Evolutionary conservation across 2,888 invertebrate genomes (phyloP), one percentile per base, ranked within the genome.

Genomic region (Liopterus haemorrhoidalis): DNA sequence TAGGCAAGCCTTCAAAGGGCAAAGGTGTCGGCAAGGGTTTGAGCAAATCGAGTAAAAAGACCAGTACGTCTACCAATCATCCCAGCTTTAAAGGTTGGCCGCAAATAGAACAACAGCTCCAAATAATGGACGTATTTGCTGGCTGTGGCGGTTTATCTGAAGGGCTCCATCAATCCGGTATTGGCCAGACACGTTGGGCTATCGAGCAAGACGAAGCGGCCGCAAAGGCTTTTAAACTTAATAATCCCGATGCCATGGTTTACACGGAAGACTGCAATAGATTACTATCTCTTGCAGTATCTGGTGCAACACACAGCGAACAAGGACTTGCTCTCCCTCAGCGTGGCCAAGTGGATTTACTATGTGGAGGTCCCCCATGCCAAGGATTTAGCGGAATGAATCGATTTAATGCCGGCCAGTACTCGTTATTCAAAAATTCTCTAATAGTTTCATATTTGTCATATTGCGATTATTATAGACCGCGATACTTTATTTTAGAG

Each of bases 351-450:
- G 88, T 91, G 1, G 88, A 91, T 58, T 65, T 91, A 46, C 66
- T 91, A 20, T 85, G 87, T 59, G 91, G 90, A 6, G 90, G 90
- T 1, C 90, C 90, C 1, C 90, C 90, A 0, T 91, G 90, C 61
- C 90, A 91, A 66, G 90, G 90, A 3, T 91, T 90, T 68, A 87
- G 86, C 32, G 87, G 87, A 24, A 89, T 90, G 88, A 91, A 91
- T 66, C 71, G 89, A 39, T 91, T 90, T 65, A 89, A 86, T 66
- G 81, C 81, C 0, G 71, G 88, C 21, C 85, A 89, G 54, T 89
- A 89, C 65, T 88, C 89, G 2, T 73, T 80, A 52, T 89, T 90
- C 60, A 90, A 88, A 70, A 90, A 88, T 64, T 90, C 90, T 0
- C 69, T 90, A 9, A 82, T 90, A 14, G 84, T 84, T 0, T 81